Conservation (phyloP, 2,797 vertebrate species). For the Psittacula derbiana region DNA sequence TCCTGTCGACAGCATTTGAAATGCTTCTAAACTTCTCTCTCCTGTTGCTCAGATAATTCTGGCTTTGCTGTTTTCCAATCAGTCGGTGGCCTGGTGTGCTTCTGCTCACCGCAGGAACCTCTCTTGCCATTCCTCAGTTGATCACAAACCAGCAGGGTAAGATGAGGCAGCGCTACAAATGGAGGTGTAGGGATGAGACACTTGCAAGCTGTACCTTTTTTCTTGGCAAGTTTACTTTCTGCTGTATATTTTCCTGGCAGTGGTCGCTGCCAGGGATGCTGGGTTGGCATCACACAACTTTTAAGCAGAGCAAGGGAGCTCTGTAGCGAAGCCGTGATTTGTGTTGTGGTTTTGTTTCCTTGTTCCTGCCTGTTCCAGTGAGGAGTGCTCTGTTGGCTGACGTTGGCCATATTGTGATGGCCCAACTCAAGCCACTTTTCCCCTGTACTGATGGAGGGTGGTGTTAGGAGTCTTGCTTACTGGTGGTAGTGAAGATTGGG, state of each 20-base stretch:
- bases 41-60: not conserved
- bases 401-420: not conserved
- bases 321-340: not conserved
- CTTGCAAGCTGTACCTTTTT: not conserved
- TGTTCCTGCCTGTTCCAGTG: not conserved
- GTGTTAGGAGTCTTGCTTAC: conserved; percentile 11
- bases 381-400: not conserved
- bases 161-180: not conserved
- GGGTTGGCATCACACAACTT: not conserved
- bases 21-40: not conserved
- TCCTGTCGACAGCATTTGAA: not conserved
- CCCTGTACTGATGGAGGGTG: not conserved
- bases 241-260: not conserved
- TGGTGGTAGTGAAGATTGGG: conserved; percentile 46
- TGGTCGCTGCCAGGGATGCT: not conserved
- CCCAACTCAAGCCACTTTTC: not conserved
- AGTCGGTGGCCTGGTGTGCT: not conserved
- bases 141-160: not conserved
- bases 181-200: not conserved
- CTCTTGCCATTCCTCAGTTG: not conserved
- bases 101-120: not conserved
- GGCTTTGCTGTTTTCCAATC: not conserved
- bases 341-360: not conserved
- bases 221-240: not conserved
- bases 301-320: not conserved